Conservation (phyloP, 2,797 vertebrate species). For the Poliocrania exsul region DNA sequence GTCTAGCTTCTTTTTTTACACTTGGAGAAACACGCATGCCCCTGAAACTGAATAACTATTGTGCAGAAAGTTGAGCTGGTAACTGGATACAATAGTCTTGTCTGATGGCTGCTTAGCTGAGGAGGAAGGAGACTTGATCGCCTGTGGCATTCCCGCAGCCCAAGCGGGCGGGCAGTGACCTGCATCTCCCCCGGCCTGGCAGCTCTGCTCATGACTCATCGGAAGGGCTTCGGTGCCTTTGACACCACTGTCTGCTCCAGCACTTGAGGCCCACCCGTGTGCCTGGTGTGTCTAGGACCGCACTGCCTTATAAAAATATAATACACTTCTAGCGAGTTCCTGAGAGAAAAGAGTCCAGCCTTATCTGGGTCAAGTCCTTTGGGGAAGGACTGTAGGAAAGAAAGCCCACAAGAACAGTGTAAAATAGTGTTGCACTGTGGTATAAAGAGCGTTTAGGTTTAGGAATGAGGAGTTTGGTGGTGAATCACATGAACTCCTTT, state of each 20-base stretch:
- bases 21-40: not conserved
- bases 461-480: not conserved
- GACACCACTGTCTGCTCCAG: not conserved
- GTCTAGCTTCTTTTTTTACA: not conserved
- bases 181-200: not conserved
- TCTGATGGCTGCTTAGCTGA: not conserved
- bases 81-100: not conserved
- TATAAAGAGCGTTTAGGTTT: not conserved
- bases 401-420: accelerated
- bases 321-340: not conserved
- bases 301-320: not conserved
- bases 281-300: not conserved
- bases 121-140: not conserved
- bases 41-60: not conserved
- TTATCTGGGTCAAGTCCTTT: not conserved
- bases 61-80: not conserved
- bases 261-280: not conserved
- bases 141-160: not conserved
- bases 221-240: not conserved
- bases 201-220: not conserved
- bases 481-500: not conserved
- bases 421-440: not conserved
- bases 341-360: not conserved
- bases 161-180: not conserved
- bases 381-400: not conserved